These are phyloP conservation scores for Xyrichtys novacula DNA, from an alignment of 2,797 vertebrate species.

Conservation along the genomic window DNA sequence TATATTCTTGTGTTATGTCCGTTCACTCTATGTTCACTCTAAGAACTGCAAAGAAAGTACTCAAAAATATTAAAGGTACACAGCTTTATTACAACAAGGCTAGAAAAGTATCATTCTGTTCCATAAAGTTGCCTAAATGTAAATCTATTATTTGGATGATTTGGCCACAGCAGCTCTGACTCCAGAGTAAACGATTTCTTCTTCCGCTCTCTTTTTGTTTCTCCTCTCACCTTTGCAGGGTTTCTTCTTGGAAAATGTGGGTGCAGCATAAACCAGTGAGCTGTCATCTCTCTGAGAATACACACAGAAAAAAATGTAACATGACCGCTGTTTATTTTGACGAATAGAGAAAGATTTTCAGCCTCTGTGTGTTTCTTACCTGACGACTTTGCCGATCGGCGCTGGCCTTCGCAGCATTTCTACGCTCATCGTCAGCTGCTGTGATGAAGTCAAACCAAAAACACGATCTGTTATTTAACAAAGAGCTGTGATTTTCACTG, in stretches of 20 bases:
- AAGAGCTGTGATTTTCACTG: no score
- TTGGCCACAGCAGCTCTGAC: neutral
- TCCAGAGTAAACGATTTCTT: neutral
- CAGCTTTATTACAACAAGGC: no score
- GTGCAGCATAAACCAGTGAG: no score
- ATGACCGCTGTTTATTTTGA: no score
- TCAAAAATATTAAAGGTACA: no score
- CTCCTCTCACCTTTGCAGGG: accelerated
- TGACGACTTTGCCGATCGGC: slow-evolving; percentile 1
- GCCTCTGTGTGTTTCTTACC: neutral
- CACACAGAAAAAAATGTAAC: neutral
- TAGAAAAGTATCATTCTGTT: no score
- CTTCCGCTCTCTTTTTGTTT: neutral
- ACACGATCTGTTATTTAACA: no score
- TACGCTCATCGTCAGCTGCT: neutral
- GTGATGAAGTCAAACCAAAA: neutral
- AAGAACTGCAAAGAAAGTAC: no score
- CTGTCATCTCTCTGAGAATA: slow-evolving; percentile 26
- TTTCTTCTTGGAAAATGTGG: neutral
- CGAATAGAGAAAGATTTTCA: neutral
- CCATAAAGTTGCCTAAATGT: no score
- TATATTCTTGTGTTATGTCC: no score
- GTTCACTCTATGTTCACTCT: no score
- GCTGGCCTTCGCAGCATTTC: neutral
- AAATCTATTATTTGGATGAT: no score